Conservation (phyloP, 2,888 invertebrate genomes). For the Nomada ruficornis region DNA sequence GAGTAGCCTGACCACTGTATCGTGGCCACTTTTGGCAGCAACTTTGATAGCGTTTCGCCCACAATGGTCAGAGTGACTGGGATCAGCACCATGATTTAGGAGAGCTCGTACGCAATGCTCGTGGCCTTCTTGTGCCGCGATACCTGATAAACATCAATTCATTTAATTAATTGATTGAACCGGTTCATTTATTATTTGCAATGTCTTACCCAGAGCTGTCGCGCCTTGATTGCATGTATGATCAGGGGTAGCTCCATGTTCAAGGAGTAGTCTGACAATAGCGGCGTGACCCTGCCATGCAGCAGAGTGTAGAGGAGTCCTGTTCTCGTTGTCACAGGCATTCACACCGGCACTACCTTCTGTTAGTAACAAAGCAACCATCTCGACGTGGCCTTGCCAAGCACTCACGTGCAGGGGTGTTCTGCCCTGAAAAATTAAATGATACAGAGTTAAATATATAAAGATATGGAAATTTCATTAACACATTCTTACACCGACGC, state of each 20-base stretch:
- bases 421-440: conserved; percentile 87
- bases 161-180: not conserved
- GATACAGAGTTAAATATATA: no score
- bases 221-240: conserved; percentile 98
- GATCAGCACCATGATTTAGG: conserved; percentile 93
- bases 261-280: conserved; percentile 92
- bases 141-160: conserved; percentile 86
- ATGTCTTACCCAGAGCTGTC: conserved; percentile 90
- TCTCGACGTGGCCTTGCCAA: conserved; percentile 97
- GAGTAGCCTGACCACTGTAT: conserved; percentile 91
- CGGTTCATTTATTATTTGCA: no score
- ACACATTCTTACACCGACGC: no score
- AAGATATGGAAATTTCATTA: not conserved
- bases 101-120: conserved; percentile 95
- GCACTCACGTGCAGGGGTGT: conserved; percentile 95
- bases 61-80: conserved; percentile 93
- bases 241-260: conserved; percentile 92
- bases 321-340: conserved; percentile 93
- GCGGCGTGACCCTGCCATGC: conserved; percentile 97
- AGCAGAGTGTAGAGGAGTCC: conserved; percentile 97
- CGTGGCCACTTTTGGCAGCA: conserved; percentile 96
- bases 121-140: conserved; percentile 98
- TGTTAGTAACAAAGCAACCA: conserved; percentile 93
- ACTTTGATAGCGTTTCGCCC: conserved; percentile 95
- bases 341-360: conserved; percentile 94